A percentile compares a stretch with the other conserved stretches of the same genome.
These are phyloP conservation scores for Diabrotica balteata DNA, from an alignment of 2,888 invertebrate genomes.

Conservation along the genomic window DNA sequence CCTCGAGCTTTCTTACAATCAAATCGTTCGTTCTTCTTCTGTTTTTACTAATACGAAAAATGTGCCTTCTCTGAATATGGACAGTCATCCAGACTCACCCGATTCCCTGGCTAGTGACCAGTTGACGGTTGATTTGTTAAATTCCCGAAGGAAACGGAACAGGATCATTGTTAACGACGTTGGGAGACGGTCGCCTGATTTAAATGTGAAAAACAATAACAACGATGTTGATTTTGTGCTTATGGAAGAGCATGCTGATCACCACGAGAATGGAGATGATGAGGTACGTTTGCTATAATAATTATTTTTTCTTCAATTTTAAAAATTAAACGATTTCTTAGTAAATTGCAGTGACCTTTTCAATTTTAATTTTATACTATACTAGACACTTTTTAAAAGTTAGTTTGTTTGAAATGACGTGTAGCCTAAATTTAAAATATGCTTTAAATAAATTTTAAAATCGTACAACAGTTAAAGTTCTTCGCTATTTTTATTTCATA, in stretches of 20 bases:
- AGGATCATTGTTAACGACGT: constrained; percentile 30
- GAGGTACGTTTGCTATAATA: constrained; percentile 50
- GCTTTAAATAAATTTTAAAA: neutral
- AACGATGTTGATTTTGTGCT: constrained; percentile 62
- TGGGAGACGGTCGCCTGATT: constrained; percentile 46
- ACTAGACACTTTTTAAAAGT: neutral
- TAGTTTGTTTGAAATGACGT: neutral
- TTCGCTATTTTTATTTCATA: no score
- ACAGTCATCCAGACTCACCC: constrained; percentile 59
- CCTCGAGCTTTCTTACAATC: constrained; percentile 56
- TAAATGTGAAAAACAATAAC: constrained; percentile 55
- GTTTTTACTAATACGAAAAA: constrained; percentile 34
- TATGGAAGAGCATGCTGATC: constrained; percentile 57
- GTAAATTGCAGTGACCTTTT: neutral
- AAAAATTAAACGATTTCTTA: no score
- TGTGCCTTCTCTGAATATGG: constrained; percentile 52
- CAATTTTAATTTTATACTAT: neutral
- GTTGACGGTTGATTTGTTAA: constrained; percentile 46
- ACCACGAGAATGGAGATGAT: constrained; percentile 54
- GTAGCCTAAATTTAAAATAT: constrained; percentile 50
- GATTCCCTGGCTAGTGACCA: constrained; percentile 59
- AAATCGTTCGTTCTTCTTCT: constrained; percentile 38
- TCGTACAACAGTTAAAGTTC: no score
- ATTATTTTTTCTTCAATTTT: no score
- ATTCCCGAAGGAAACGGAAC: constrained; percentile 30